Conservation (phyloP, 2,113 vertebrate species). For the Vireo altiloquus region DNA sequence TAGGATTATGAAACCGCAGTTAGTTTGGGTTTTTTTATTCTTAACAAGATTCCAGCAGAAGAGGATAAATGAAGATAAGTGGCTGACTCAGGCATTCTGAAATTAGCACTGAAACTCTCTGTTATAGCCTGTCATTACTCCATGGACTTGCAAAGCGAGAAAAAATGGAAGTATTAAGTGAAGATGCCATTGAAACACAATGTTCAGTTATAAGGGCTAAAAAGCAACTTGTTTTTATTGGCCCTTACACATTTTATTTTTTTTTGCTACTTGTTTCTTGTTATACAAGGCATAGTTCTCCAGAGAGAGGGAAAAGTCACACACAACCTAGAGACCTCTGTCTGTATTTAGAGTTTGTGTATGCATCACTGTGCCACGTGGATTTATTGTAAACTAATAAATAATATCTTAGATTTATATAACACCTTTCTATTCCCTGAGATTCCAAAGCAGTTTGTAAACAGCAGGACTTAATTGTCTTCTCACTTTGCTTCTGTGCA, state of each 20-base stretch:
- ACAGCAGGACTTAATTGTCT: constrained; percentile 30
- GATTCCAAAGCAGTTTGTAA: constrained; percentile 14
- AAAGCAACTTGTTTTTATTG: background rate
- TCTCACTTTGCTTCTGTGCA: background rate
- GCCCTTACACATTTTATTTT: background rate
- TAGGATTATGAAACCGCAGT: background rate
- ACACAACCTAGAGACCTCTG: background rate
- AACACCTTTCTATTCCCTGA: constrained; percentile 28
- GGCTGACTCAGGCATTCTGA: constrained; percentile 44
- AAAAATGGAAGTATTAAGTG: constrained; percentile 13
- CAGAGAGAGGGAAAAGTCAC: background rate
- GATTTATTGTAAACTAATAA: background rate
- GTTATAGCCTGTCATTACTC: background rate
- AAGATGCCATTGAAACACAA: constrained; percentile 21
- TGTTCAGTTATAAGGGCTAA: background rate
- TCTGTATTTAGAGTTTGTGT: background rate
- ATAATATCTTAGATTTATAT: background rate
- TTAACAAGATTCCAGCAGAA: background rate
- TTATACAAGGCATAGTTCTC: background rate
- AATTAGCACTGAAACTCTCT: constrained; percentile 12
- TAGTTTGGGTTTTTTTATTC: background rate
- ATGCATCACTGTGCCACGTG: background rate
- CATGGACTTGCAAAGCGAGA: constrained; percentile 2
- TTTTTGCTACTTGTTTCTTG: background rate
- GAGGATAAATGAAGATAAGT: constrained; percentile 43